Conservation (phyloP, 2,888 invertebrate genomes). For the Gonocerus acuteangulatus region DNA sequence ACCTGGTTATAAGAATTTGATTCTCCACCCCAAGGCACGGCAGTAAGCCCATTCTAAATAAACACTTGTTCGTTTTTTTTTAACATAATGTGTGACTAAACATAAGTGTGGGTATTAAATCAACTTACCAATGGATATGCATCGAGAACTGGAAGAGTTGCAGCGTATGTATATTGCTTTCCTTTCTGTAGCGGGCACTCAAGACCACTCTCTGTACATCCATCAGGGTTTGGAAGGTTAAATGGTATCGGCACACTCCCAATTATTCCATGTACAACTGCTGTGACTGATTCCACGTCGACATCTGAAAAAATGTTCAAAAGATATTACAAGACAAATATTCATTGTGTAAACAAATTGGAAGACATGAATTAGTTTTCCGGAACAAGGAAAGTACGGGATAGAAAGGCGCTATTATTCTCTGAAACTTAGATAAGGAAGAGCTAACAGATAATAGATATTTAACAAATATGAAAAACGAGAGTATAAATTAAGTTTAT, state of each 20-base stretch:
- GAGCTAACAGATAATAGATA: no score
- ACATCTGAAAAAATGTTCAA: constrained; percentile 13
- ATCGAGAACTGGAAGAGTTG: constrained; percentile 18
- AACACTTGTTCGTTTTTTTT: neutral
- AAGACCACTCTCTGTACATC: constrained; percentile 30
- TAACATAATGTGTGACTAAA: neutral
- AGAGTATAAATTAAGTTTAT: no score
- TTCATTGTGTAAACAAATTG: neutral
- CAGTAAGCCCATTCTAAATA: neutral
- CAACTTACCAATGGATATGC: constrained; percentile 30
- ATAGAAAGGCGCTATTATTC: no score
- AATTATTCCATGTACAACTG: constrained; percentile 29
- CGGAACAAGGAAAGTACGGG: no score
- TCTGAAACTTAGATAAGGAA: no score
- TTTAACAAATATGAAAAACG: no score
- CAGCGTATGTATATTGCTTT: constrained; percentile 16
- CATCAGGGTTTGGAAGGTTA: constrained; percentile 27
- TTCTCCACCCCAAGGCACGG: no score
- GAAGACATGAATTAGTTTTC: neutral
- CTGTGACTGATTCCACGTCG: constrained; percentile 10
- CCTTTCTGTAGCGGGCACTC: constrained; percentile 24
- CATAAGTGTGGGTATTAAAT: no score
- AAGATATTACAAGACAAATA: neutral
- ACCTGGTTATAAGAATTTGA: no score
- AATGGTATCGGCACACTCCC: constrained; percentile 30